Evolutionary conservation across 2,113 vertebrate species (phyloP).

Genomic region (Meles meles): DNA sequence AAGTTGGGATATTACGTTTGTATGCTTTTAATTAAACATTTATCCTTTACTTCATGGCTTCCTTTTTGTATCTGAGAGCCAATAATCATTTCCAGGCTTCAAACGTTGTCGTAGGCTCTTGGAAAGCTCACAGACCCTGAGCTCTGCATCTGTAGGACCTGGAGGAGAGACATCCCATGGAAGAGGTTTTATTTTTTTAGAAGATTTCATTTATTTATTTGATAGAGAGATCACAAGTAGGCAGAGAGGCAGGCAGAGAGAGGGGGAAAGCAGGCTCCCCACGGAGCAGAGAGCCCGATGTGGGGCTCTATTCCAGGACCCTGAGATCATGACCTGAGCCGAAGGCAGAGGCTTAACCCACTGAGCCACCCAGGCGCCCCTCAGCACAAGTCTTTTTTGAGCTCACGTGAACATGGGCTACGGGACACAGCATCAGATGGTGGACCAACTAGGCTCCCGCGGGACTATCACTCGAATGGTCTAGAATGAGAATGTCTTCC

Average conservation of each 20-base stretch:
- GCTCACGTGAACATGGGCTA: background rate
- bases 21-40: background rate
- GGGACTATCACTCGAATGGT: background rate
- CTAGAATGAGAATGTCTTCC: background rate
- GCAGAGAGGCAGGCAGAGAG: too few species aligned
- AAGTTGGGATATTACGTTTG: background rate
- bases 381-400: background rate
- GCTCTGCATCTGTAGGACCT: background rate
- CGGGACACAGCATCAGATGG: background rate
- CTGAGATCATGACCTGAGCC: too few species aligned
- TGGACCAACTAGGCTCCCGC: background rate
- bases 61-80: conserved; percentile 7
- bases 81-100: conserved; percentile 20
- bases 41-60: background rate
- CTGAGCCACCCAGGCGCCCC: too few species aligned
- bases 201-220: too few species aligned
- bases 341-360: too few species aligned
- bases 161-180: background rate
- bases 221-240: too few species aligned
- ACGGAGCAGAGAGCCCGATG: too few species aligned
- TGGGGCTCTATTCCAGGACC: too few species aligned
- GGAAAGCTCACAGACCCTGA: background rate
- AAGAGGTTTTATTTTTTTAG: background rate
- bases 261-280: too few species aligned
- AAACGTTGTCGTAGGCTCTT: background rate